Percentiles rank a stretch among this genome's conserved stretches.
phyloP scores from a whole-genome alignment of 2,888 invertebrate species.

The Conus canariensis region DNA sequence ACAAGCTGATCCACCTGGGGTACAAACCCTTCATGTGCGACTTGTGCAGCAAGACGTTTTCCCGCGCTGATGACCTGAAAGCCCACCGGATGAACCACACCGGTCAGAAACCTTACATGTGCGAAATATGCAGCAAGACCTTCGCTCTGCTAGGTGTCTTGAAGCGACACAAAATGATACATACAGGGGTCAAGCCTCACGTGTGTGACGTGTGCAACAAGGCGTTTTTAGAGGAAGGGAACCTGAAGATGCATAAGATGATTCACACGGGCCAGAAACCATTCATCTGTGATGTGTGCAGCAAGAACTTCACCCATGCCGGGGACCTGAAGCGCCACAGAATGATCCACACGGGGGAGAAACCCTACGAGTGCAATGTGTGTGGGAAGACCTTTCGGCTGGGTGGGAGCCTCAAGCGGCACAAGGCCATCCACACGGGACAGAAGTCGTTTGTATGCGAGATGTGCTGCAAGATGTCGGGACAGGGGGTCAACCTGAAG shows the following conservation, averaged over 20 bases:
- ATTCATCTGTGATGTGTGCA: background rate
- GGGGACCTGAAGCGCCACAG: background rate
- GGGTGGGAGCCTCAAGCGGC: constrained; percentile 12
- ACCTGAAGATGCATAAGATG: constrained; percentile 22
- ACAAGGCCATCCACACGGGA: background rate
- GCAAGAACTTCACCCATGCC: background rate
- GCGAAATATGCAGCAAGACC: constrained; percentile 23
- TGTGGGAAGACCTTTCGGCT: constrained; percentile 2
- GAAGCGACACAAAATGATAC: constrained; percentile 19
- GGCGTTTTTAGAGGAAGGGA: background rate
- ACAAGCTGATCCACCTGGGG: constrained; percentile 10
- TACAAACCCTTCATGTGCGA: constrained; percentile 14
- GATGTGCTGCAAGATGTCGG: background rate
- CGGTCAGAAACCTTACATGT: background rate
- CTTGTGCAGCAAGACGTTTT: background rate
- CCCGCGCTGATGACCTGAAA: constrained; percentile 3
- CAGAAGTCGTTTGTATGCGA: background rate
- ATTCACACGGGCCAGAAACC: constrained; percentile 1
- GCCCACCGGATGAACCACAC: constrained; percentile 10
- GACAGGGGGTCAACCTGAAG: background rate
- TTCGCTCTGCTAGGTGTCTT: background rate
- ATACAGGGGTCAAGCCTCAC: background rate
- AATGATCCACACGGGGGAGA: constrained; percentile 20
- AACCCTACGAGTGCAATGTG: background rate
- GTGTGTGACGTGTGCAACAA: constrained; percentile 18